These are phyloP conservation scores for Himalopsyche tibetana DNA, from an alignment of 2,888 invertebrate species.

Conservation along the genomic window DNA sequence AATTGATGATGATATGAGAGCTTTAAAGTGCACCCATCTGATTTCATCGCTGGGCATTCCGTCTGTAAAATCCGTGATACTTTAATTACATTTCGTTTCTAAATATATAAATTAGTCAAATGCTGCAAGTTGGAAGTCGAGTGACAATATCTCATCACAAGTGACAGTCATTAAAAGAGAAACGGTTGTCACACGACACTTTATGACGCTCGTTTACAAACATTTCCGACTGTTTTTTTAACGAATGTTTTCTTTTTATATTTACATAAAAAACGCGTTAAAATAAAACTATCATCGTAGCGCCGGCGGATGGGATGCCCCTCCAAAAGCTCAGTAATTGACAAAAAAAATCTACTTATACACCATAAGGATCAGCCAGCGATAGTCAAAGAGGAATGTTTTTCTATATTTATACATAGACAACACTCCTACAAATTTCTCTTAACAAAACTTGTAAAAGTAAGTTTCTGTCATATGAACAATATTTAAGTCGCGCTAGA, in stretches of 20 bases:
- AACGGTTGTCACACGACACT: constrained; percentile 64
- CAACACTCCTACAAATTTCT: too few relatives aligned
- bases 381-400: background rate
- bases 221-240: constrained; percentile 63
- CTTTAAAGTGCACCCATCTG: background rate
- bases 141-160: constrained; percentile 65
- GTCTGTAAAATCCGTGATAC: constrained; percentile 2
- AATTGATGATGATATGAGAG: background rate
- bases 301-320: constrained; percentile 45
- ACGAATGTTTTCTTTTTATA: constrained; percentile 37
- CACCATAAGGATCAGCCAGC: constrained; percentile 3
- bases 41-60: background rate
- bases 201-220: constrained; percentile 65
- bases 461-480: too few relatives aligned
- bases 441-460: too few relatives aligned
- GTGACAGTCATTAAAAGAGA: constrained; percentile 64
- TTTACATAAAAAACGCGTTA: constrained; percentile 50
- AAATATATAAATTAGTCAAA: constrained; percentile 41
- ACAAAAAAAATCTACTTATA: constrained; percentile 18
- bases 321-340: constrained; percentile 26
- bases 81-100: constrained; percentile 43
- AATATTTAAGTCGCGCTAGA: too few relatives aligned
- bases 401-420: too few relatives aligned
- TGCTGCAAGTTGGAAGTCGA: constrained; percentile 48
- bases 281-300: constrained; percentile 60